A percentile compares a stretch with the other conserved stretches of the same genome.
Conservation (phyloP, 1,140 invertebrate genomes). For the Zaprionus ornatus region DNA sequence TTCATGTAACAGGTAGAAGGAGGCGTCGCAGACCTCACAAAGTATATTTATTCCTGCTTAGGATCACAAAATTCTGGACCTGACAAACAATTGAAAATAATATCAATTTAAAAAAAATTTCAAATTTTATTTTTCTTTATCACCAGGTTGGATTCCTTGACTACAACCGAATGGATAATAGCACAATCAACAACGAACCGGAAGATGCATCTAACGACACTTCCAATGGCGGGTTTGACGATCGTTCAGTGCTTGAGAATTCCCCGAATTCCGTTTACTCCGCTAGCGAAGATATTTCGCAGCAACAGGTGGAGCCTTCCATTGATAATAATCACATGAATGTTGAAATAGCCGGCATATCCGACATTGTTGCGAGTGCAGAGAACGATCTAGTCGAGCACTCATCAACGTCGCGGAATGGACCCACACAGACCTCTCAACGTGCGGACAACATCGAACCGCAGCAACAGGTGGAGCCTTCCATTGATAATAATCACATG, state of each 20-base stretch:
- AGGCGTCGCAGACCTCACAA: too few relatives aligned
- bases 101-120: not conserved
- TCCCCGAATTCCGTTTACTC: not conserved
- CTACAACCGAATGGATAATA: not conserved
- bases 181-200: too few relatives aligned
- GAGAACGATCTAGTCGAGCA: not conserved
- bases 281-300: not conserved
- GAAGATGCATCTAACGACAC: not conserved
- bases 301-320: not conserved
- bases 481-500: not conserved
- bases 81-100: not conserved
- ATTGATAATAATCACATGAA: not conserved
- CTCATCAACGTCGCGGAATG: too few relatives aligned
- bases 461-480: not conserved
- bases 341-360: conserved; percentile 22
- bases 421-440: too few relatives aligned
- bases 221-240: not conserved
- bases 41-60: too few relatives aligned
- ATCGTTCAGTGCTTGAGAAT: not conserved
- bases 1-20: too few relatives aligned
- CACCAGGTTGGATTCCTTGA: not conserved
- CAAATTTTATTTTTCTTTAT: not conserved
- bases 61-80: not conserved
- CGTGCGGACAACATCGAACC: too few relatives aligned
- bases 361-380: not conserved